Evolutionary conservation across 2,888 invertebrate genomes (phyloP), one percentile per base, ranked within the genome.

Genomic region (Prenolepis imparis): DNA sequence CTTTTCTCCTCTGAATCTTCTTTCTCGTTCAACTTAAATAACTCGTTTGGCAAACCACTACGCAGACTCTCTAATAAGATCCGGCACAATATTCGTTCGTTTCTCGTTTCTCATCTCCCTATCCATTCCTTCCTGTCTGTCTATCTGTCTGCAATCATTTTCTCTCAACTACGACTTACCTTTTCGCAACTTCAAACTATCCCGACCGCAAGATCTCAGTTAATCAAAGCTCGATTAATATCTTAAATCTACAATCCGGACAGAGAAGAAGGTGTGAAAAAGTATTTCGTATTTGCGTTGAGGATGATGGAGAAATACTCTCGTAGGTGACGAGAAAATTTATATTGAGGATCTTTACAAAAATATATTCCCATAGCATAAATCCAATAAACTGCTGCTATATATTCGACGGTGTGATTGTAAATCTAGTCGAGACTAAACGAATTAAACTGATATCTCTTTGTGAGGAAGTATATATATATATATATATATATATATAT

Each of bases 31-130:
- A 91, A 91, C 91, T 92, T 92, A 91, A 92, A 92, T 92, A 92
- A 92, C 90, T 92, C 90, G 89, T 91, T 90, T 90, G 90, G 89
- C 90, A 89, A 87, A 90, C 89, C 88, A 15, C 81, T 70, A 78
- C 82, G 85, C 88, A 85, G 91, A 91, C 89, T 92, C 92, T 91
- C 91, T 92, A 92, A 92, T 92, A 92, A 93, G 92, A 93, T 93
- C 91, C 85, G 87, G 82, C 81, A 90, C 88, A 90, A 92, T 92
- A 92, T 90, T 90, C 86, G 82, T 86, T 88, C 86, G 70, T 74
- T 82, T 87, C 80, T 72, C 70, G n/a, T 66, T 82, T 75, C 63
- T 67, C 80, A 80, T 70, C 78, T 78, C 73, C 83, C 67, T 84
- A 52, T 57, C 70, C 44, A 39, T 67, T 74, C 66, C 41, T 59